Base-by-base conservation (phyloP, 2,797 vertebrate species). In the Halcyon chelicuti region DNA sequence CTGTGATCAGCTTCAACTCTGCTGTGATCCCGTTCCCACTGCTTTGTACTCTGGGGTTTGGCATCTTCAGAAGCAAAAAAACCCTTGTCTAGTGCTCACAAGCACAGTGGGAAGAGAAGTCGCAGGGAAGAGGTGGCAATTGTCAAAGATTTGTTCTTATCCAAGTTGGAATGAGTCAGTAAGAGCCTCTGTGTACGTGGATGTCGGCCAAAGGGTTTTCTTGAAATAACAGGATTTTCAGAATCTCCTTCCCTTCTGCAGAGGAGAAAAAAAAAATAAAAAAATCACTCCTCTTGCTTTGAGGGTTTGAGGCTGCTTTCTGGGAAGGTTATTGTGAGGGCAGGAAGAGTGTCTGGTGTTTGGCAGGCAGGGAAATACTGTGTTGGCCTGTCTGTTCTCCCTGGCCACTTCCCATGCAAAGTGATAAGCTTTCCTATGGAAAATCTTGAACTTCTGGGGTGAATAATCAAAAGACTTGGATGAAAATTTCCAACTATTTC, bases 401-500 rank as follows among this genome's bases (percentile, higher is more conserved):
- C n/a, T 52, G 9, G 65, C 63, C 2, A 1, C 28, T 82, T 81
- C n/a, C 35, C 0, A 0, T 90, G 31, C 46, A 88, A 80, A 88
- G 26, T 51, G 52, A 66, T 47, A 66, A 65, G 26, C 8, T 93
- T 86, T 33, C 9, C 22, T 54, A 1, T 13, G 18, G 60, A 84
- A 94, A 91, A 82, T 42, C 11, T 2, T 77, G 47, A 90, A 60
- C 15, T 81, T 86, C 18, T 70, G 8, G 21, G 39, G 16, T 85
- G 63, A 92, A 76, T 70, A 94, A 74, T 78, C 26, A 85, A 79
- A 86, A 62, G 0, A 28, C 49, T 82, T 80, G 57, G 46, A 54
- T 86, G 49, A 84, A 92, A 89, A 90, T 76, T 85, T 61, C 67
- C 44, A 66, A n/a, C 66, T 66, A 31, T 55, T 94, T 92, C 67